Evolutionary conservation across 2,888 invertebrate genomes (phyloP), one percentile per base, ranked within the genome.

Genomic region (Lycocerus yunnanus): DNA sequence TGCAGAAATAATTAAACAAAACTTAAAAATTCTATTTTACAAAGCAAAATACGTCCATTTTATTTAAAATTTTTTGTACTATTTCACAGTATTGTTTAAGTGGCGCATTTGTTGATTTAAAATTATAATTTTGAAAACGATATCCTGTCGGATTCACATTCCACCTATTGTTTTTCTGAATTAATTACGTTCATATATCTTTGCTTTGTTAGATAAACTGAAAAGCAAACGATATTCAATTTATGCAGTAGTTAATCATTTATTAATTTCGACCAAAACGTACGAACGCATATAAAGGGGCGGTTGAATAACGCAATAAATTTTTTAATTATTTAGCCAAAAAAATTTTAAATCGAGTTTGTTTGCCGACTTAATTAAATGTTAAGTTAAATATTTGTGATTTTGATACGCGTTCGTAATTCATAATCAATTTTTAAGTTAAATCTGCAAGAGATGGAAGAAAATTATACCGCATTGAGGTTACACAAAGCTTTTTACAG

Each of bases 401-500:
- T 15, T 63, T 63, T 63, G 11, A 15, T n/a, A 20, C 18, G 16
- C 18, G 61, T 27, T 66, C n/a, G 15, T 27, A 21, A 18, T 21
- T n/a, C 20, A 13, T 18, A 15, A 21, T 66, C 24, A 27, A 66
- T 66, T 27, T 66, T 24, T 27, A 21, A 43, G 13, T 66, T n/a
- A 72, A 71, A 68, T 60, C 61, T 68, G 74, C 70, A 68, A 63
- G 58, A 67, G 67, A 59, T 15, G 70, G 18, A 11, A 66, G 21
- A 27, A 58, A 58, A 68, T 73, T 69, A 69, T 73, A 43, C 60
- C 66, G 70, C 70, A 65, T 66, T 27, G 71, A 69, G 67, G 67
- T 73, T 69, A 20, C 69, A 73, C 73, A 69, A 74, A 80, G 80
- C 78, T 79, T 81, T 81, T 81, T 81, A 79, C 80, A 78, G 79